Conservation (phyloP, 2,113 vertebrate species). For the Acrocephalus arundinaceus region DNA sequence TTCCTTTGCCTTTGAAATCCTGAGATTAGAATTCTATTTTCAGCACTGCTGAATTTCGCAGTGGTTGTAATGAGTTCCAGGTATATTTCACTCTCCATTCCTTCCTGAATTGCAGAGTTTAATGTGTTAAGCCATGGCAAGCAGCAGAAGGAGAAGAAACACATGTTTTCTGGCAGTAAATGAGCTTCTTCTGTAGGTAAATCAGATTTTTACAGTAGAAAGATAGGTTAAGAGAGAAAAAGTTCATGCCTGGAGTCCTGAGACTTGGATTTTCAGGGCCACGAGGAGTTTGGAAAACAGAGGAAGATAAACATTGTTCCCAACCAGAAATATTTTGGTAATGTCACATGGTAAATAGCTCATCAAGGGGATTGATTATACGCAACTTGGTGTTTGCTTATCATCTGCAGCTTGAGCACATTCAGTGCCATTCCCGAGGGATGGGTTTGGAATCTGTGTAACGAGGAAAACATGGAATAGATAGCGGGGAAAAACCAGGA, state of each 20-base stretch:
- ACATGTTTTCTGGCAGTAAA: not conserved
- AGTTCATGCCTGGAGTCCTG: not conserved
- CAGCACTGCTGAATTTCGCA: not conserved
- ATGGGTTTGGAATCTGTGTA: not conserved
- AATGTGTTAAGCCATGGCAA: not conserved
- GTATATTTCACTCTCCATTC: not conserved
- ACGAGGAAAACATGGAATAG: not conserved
- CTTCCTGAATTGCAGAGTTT: not conserved
- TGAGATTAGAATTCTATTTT: constrained; percentile 26
- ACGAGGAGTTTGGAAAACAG: not conserved
- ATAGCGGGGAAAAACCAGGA: accelerated
- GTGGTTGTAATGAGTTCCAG: not conserved
- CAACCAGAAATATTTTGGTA: constrained; percentile 37
- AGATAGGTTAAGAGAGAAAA: not conserved
- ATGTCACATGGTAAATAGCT: not conserved
- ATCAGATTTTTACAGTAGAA: not conserved
- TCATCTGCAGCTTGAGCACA: constrained; percentile 7
- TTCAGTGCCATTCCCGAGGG: not conserved
- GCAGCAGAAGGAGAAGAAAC: not conserved
- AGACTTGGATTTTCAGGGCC: not conserved
- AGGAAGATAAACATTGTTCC: not conserved
- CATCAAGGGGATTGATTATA: constrained; percentile 27
- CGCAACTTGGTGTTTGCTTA: not conserved
- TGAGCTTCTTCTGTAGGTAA: not conserved
- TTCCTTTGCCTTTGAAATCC: not conserved